Conservation (phyloP, 2,797 vertebrate genomes). For the Pelochelys cantorii region DNA sequence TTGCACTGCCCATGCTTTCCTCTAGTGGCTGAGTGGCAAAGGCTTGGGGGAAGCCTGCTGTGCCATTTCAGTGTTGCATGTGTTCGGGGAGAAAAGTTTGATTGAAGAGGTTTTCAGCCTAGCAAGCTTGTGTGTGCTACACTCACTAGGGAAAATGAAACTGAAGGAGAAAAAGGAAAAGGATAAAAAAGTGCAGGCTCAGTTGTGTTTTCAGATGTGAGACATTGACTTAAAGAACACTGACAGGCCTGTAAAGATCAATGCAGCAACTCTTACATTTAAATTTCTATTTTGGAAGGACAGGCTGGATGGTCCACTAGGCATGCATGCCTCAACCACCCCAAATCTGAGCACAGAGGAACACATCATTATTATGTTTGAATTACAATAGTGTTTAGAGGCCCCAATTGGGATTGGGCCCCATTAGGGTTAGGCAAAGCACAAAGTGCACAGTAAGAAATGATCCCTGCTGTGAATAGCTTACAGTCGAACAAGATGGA, state of each 20-base stretch:
- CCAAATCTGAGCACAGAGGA: not conserved
- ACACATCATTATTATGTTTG: not conserved
- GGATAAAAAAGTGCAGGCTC: not conserved
- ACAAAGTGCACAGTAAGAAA: not conserved
- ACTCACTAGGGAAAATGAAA: not conserved
- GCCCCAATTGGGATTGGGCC: not conserved
- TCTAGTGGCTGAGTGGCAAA: not conserved
- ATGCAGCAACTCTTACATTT: not conserved
- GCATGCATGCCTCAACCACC: not conserved
- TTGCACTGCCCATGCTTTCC: not conserved
- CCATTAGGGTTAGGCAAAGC: not conserved
- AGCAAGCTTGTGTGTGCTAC: not conserved
- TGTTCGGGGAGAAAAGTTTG: not conserved
- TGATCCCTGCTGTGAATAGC: not conserved
- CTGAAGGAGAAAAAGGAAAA: not conserved
- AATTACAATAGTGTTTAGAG: not conserved
- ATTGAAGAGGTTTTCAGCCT: not conserved
- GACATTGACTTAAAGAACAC: not conserved
- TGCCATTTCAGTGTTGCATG: not conserved
- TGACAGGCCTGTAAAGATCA: not conserved
- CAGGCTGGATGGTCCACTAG: not conserved
- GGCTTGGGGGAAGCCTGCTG: not conserved
- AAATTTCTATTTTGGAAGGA: not conserved
- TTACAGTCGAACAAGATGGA: not conserved
- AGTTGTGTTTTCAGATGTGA: not conserved